Conservation (phyloP, 2,113 vertebrate species). For the Albula glossodonta region DNA sequence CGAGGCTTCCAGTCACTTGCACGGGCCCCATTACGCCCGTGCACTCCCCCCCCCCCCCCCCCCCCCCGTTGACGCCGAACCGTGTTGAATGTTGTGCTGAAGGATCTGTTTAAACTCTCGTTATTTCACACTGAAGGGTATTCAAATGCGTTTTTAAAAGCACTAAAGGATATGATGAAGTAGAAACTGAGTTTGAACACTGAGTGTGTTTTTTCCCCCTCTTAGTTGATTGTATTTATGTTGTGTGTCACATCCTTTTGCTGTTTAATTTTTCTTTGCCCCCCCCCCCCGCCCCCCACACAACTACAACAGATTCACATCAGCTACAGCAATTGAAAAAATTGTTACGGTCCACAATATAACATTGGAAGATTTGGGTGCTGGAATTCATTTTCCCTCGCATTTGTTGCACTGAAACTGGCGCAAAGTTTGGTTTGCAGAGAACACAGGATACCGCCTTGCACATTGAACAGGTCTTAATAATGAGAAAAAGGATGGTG, state of each 20-base stretch:
- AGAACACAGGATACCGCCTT: too few species aligned
- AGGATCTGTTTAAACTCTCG: neutral
- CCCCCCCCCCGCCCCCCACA: too few species aligned
- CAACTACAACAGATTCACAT: neutral
- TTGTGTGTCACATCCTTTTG: neutral
- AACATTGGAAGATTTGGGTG: neutral
- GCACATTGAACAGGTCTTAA: neutral
- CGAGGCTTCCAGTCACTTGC: neutral
- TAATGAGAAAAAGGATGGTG: neutral
- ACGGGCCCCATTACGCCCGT: neutral
- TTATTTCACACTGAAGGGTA: neutral
- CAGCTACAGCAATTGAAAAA: neutral
- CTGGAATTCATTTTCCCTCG: too few species aligned
- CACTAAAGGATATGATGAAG: constrained; percentile 8
- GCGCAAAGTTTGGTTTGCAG: neutral
- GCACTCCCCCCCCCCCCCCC: neutral
- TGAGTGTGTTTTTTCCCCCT: neutral
- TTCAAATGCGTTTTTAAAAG: neutral
- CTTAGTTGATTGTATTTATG: neutral
- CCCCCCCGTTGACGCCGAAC: neutral
- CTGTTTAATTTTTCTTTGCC: neutral
- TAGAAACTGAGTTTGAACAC: constrained; percentile 1
- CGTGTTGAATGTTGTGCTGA: constrained; percentile 1
- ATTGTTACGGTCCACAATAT: neutral
- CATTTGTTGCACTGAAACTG: neutral